phyloP scores from a whole-genome alignment of 2,797 vertebrate species.

The Mallotus villosus region DNA sequence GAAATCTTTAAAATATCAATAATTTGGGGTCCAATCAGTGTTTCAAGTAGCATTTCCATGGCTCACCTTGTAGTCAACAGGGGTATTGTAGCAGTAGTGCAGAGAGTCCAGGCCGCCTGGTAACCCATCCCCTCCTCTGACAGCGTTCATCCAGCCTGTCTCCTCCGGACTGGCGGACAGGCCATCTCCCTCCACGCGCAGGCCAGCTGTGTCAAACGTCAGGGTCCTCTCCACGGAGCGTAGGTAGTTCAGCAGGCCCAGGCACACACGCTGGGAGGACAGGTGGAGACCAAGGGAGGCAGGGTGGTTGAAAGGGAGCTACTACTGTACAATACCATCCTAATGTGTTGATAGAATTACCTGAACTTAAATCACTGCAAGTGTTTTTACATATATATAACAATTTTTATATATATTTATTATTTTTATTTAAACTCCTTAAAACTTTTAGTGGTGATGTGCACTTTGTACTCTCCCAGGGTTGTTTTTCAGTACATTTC shows the following conservation, averaged over 20 bases:
- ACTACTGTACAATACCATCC: no score
- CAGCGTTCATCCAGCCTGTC: constrained; percentile 64
- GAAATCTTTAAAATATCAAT: not conserved
- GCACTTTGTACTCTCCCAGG: no score
- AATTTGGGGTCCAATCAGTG: not conserved
- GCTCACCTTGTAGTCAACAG: constrained; percentile 74
- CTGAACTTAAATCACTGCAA: no score
- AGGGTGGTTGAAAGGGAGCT: no score
- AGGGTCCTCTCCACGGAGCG: constrained; percentile 75
- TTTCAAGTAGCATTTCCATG: not conserved
- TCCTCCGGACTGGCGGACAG: constrained; percentile 61
- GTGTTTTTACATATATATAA: no score
- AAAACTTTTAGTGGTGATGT: no score
- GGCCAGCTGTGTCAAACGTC: constrained; percentile 68
- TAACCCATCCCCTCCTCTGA: constrained; percentile 61
- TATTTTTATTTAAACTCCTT: no score
- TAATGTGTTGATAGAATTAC: no score
- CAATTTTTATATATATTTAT: no score
- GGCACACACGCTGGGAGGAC: constrained; percentile 57
- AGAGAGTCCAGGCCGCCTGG: constrained; percentile 59
- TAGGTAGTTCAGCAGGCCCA: constrained; percentile 78
- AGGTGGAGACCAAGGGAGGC: not conserved
- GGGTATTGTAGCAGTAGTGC: constrained; percentile 56
- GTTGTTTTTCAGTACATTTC: no score
- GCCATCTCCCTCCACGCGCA: constrained; percentile 50